Base-by-base conservation (phyloP, 2,113 vertebrate genomes). In the Nesospiza acunhae region DNA sequence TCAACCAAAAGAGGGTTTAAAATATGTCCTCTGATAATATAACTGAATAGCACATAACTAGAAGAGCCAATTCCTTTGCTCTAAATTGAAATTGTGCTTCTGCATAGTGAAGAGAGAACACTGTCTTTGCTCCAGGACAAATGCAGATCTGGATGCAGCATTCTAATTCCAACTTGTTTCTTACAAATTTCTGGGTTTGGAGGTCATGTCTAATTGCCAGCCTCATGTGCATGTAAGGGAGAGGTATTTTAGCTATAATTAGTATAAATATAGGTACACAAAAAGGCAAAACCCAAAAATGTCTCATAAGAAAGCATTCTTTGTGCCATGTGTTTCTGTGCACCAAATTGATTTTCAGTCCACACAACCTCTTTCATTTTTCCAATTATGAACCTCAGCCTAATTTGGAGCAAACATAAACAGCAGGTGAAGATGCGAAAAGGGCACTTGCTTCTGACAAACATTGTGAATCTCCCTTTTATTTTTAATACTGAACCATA, bases 391-490 rank as follows among this genome's bases (percentile, higher is more conserved):
- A 77, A 70, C 24, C 67, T 93, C 42, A 90, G 68, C 19, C 84
- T 85, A 80, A 92, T 93, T 90, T 94, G 72, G 47, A 93, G 44
- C 53, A 95, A 83, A 83, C 33, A 70, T 20, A 79, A 73, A 76
- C 82, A 94, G 75, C 79, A 75, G 78, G 82, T 77, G 63, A 96
- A 89, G 41, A 66, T 41, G 12, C 18, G 0, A 83, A 93, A 95
- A 91, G 64, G 44, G 56, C 44, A 80, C 26, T 70, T 80, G 33
- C 15, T 81, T 88, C 60, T 84, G n/a, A 93, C 50, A 93, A 76
- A 70, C 18, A 39, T 13, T 82, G 60, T 88, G 63, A 87, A 85
- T 90, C 31, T 79, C 47, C 17, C 7, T 18, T 67, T 76, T 76
- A 42, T 53, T 46, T 81, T 72, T 39, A 50, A 85, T 56, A 68